Evolutionary conservation across 2,888 invertebrate genomes (phyloP).

Genomic region (Rhingia campestris): DNA sequence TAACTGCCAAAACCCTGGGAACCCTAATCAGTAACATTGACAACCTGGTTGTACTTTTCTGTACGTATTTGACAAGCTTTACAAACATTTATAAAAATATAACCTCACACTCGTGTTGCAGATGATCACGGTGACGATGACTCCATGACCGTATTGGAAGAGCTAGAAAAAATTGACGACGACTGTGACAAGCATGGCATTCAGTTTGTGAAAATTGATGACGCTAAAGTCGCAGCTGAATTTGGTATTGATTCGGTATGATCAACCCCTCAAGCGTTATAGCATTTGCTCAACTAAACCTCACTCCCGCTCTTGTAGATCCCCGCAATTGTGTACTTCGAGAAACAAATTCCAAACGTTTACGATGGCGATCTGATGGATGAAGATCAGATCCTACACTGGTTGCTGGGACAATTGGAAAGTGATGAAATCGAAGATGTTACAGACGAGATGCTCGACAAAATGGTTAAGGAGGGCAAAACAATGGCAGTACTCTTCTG

Average conservation of each 20-base stretch:
- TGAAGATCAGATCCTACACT: slow-evolving; percentile 93
- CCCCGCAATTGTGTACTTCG: slow-evolving; percentile 95
- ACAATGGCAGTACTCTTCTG: slow-evolving; percentile 95
- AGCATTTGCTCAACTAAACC: neutral
- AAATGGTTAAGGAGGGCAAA: slow-evolving; percentile 93
- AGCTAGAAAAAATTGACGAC: slow-evolving; percentile 96
- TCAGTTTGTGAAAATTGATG: slow-evolving; percentile 96
- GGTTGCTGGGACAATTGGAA: slow-evolving; percentile 93
- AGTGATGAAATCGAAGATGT: slow-evolving; percentile 97
- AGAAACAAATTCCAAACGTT: slow-evolving; percentile 95
- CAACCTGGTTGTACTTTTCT: slow-evolving; percentile 95
- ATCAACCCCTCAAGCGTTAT: neutral
- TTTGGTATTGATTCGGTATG: slow-evolving; percentile 90
- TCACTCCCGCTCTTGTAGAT: slow-evolving; percentile 80
- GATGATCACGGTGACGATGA: slow-evolving; percentile 95
- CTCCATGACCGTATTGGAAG: slow-evolving; percentile 92
- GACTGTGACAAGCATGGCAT: slow-evolving; percentile 96
- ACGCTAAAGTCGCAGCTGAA: slow-evolving; percentile 90
- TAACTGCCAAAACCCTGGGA: slow-evolving; percentile 93
- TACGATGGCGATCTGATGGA: slow-evolving; percentile 95
- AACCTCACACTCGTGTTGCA: slow-evolving; percentile 80
- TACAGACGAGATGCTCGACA: slow-evolving; percentile 96
- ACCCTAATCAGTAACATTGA: slow-evolving; percentile 95
- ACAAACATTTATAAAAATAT: slow-evolving; percentile 15
- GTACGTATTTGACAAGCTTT: slow-evolving; percentile 85